Base-by-base conservation (phyloP, 2,888 invertebrate species). In the Zygogramma bicolorata region DNA sequence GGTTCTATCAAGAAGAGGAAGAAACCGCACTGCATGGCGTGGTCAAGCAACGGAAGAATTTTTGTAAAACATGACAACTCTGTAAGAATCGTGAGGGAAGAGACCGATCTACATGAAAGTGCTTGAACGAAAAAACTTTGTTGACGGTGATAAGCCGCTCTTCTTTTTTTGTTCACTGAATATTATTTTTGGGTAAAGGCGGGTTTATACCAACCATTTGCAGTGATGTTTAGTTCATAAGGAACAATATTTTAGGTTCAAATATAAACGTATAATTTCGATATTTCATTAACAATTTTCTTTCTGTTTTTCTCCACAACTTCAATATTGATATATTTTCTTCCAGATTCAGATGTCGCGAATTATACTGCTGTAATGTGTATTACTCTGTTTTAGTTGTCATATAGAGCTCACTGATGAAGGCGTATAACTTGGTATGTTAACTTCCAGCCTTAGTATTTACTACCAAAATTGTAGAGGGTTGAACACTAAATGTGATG, bases 391-490 rank as follows among this genome's bases (percentile, higher is more conserved):
- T n/a, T n/a, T n/a, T n/a, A n/a, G n/a, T n/a, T n/a, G n/a, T n/a
- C n/a, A n/a, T 57, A 57, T 27, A 57, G 13, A 3, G 13, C n/a
- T 57, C 25, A 53, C n/a, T 53, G 3, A 15, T 25, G 27, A 13
- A 15, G n/a, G 27, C 25, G 20, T 57, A 5, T 57, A 57, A 7
- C 31, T 31, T 57, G 57, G 3, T 25, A 57, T 57, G 57, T 57
- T 57, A 53, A 53, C 53, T 3, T 57, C 22, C 5, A n/a, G n/a
- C n/a, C n/a, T n/a, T n/a, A n/a, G n/a, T n/a, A n/a, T n/a, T n/a
- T n/a, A n/a, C n/a, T n/a, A 57, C 57, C 57, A 57, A 57, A 57
- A 57, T 57, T 57, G 57, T 25, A 57, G 57, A 57, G 57, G 57
- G 57, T 57, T 57, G 25, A 57, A 57, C 25, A 57, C 57, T 57